Evolutionary conservation across 1,140 invertebrate genomes (phyloP).

Genomic region (Aplysia californica): DNA sequence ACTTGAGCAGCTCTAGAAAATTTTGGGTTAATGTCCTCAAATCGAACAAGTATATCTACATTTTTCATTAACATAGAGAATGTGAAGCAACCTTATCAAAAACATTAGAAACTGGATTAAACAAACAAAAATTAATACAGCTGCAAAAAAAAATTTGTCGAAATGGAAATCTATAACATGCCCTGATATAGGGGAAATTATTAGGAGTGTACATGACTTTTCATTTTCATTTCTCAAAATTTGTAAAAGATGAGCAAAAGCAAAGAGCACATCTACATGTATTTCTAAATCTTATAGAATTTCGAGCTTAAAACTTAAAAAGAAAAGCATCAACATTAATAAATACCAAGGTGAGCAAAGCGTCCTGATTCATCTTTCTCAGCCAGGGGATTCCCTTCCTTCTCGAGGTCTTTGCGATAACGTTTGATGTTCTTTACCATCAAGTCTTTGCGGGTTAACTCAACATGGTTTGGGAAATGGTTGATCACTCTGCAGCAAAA

Average conservation of each 20-base stretch:
- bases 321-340: no score
- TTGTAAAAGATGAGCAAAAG: neutral
- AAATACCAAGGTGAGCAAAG: conserved; percentile 75
- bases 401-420: conserved; percentile 90
- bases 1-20: no score
- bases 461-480: conserved; percentile 83
- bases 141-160: no score
- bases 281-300: no score
- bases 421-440: conserved; percentile 96
- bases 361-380: conserved; percentile 77
- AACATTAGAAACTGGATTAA: no score
- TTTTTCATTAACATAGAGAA: no score
- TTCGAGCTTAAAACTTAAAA: no score
- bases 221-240: neutral
- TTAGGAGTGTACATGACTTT: neutral
- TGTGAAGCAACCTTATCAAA: no score
- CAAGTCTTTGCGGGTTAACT: conserved; percentile 92
- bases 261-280: neutral
- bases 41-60: no score
- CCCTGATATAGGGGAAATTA: conserved; percentile 57
- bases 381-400: conserved; percentile 87
- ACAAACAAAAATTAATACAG: no score
- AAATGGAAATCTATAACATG: neutral
- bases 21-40: no score
- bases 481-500: conserved; percentile 74